Evolutionary conservation across 2,797 vertebrate species (phyloP), one percentile per base, ranked within the genome.

Genomic region (Dromococcyx pavoninus): DNA sequence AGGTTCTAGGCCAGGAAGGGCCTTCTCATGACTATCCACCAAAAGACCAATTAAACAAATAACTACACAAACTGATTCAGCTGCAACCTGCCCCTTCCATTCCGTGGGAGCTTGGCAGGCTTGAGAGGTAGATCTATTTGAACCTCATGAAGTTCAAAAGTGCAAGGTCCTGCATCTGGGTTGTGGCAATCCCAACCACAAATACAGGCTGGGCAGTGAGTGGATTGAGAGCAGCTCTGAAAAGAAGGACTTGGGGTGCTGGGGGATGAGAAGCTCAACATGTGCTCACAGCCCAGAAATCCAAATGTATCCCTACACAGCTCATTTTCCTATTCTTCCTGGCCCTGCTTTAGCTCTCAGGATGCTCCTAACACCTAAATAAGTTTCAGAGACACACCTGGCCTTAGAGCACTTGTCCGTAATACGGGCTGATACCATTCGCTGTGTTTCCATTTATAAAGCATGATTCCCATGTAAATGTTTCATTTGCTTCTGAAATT

Each of bases 401-500:
- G 11, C 74, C 86, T 69, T 7, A n/a, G 77, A 80, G 53, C 67
- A 23, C 75, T 65, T 35, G 74, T 24, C 87, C 41, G 33, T 37
- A 35, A 50, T 19, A 33, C 28, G 50, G 33, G 27, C 46, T 84
- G 66, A 77, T 64, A 2, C 44, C 44, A 21, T 91, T 88, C 54
- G 35, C 46, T 58, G 16, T 28, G 61, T 48, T 79, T 70, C 93
- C 66, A 28, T 95, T 96, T 77, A 37, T 17, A 66, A 89, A 32
- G 66, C 83, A 77, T 54, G 72, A 91, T 90, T 91, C 88, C 65
- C 64, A 83, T 73, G 79, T 88, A 95, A 96, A 95, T 80, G 91
- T 96, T 96, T 91, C 88, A 84, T 95, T 95, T 95, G 90, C 88
- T 77, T 65, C 89, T 6, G 10, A 95, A 95, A 96, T 91, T 54